Conservation (phyloP, 2,113 vertebrate genomes). For the Egretta garzetta region DNA sequence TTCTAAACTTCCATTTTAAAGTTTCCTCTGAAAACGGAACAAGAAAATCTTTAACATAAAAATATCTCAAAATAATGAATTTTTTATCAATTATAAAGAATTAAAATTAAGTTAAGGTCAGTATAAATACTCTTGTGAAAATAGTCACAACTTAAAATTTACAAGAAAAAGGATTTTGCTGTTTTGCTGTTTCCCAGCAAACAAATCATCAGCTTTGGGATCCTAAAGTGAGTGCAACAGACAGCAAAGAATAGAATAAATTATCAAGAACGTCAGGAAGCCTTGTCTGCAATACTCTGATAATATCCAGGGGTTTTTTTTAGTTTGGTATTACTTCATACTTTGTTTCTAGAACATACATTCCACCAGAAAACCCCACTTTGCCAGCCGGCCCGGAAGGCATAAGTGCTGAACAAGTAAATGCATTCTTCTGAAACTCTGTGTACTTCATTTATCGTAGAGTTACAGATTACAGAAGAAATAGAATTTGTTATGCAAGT, state of each 20-base stretch:
- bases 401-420: neutral
- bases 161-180: neutral
- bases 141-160: neutral
- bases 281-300: neutral
- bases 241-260: neutral
- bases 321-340: neutral
- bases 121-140: neutral
- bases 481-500: accelerated
- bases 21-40: neutral
- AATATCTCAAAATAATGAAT: neutral
- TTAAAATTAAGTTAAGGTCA: neutral
- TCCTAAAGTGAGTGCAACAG: accelerated
- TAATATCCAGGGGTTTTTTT: neutral
- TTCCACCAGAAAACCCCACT: neutral
- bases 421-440: neutral
- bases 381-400: neutral
- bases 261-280: neutral
- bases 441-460: no score
- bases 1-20: neutral
- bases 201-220: neutral
- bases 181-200: neutral
- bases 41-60: neutral
- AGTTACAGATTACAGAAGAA: neutral
- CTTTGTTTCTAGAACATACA: neutral
- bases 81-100: neutral